A percentile compares a stretch with the other conserved stretches of the same genome.
These are phyloP conservation scores for Nasonia oneida DNA, from an alignment of 2,888 invertebrate genomes.

Conservation along the genomic window DNA sequence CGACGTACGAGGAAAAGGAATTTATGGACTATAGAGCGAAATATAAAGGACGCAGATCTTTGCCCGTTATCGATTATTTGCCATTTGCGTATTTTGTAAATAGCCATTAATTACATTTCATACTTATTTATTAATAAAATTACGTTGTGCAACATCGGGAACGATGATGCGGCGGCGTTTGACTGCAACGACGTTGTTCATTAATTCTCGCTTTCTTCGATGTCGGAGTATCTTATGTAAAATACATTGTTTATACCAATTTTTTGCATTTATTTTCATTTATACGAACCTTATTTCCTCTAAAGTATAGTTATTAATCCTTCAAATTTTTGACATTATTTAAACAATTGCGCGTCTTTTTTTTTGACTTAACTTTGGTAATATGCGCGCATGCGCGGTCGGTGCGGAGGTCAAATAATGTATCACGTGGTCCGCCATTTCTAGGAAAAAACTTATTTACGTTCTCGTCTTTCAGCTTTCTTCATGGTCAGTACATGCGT, in stretches of 20 bases:
- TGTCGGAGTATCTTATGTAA: slow-evolving; percentile 77
- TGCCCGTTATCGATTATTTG: slow-evolving; percentile 76
- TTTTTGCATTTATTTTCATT: slow-evolving; percentile 6
- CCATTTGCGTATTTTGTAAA: slow-evolving; percentile 78
- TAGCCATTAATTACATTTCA: slow-evolving; percentile 78
- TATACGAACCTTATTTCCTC: background rate
- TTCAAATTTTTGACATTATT: background rate
- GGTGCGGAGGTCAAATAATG: background rate
- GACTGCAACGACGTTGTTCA: slow-evolving; percentile 57
- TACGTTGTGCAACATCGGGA: slow-evolving; percentile 46
- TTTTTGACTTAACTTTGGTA: background rate
- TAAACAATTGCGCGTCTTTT: background rate
- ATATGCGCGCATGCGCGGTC: background rate
- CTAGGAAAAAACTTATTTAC: background rate
- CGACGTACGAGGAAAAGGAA: slow-evolving; percentile 6
- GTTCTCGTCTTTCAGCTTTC: background rate
- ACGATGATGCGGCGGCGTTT: slow-evolving; percentile 45
- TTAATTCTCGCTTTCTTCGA: slow-evolving; percentile 68
- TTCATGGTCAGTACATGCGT: background rate
- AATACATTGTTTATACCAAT: slow-evolving; percentile 77
- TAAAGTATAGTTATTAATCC: background rate
- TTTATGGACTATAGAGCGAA: background rate
- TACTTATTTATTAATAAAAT: slow-evolving; percentile 77
- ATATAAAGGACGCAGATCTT: slow-evolving; percentile 69
- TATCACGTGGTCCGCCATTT: background rate